phyloP scores from a whole-genome alignment of 2,113 vertebrate genomes.

The Amphilophus citrinellus region DNA sequence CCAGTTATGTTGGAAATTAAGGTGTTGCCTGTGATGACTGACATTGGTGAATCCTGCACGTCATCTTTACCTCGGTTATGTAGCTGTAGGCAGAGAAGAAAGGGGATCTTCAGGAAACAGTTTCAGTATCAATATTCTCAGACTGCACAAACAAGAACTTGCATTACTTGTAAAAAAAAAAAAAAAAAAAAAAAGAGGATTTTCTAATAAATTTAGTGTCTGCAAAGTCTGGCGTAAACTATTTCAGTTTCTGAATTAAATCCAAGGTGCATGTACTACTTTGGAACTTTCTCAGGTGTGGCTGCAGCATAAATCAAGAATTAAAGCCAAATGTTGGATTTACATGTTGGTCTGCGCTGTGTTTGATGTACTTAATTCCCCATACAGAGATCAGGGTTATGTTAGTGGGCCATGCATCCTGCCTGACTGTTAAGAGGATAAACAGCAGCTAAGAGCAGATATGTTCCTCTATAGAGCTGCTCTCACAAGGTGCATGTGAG shows the following conservation, averaged over 20 bases:
- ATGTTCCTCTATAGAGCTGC: background rate
- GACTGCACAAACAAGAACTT: background rate
- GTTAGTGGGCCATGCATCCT: constrained; percentile 4
- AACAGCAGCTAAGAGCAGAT: background rate
- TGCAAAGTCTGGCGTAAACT: background rate
- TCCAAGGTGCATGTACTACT: background rate
- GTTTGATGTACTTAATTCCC: background rate
- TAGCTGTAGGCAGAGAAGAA: fast-evolving
- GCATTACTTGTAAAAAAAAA: background rate
- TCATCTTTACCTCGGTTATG: background rate
- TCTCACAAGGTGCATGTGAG: background rate
- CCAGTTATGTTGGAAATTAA: background rate
- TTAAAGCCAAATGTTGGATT: background rate
- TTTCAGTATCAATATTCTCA: background rate
- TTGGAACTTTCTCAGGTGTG: background rate
- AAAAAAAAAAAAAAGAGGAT: too few relatives aligned
- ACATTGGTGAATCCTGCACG: background rate
- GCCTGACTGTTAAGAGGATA: constrained; percentile 39
- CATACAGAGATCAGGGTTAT: background rate
- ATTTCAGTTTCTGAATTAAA: background rate
- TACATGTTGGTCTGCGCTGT: background rate
- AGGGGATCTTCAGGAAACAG: background rate
- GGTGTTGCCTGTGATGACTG: background rate
- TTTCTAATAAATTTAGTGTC: background rate
- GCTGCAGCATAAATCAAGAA: background rate